phyloP scores from a whole-genome alignment of 64 coral and sea anemone species.

The Acropora tenuis region DNA sequence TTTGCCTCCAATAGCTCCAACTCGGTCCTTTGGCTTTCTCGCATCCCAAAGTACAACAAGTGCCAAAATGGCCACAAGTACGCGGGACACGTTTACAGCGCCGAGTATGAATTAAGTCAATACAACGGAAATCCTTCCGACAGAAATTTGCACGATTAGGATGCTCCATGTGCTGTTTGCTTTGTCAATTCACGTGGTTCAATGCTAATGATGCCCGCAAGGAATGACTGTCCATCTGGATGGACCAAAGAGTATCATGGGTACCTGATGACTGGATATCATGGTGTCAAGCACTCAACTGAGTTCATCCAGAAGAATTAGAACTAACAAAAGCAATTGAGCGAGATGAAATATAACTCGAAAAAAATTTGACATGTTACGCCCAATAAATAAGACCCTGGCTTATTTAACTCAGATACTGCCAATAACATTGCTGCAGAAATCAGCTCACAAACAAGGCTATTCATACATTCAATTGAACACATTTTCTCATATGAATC shows the following conservation, averaged over 20 bases:
- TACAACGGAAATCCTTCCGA: not conserved
- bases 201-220: conserved; percentile 50
- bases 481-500: too few relatives aligned
- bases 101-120: conserved; percentile 16
- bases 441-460: too few relatives aligned
- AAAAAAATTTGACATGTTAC: too few relatives aligned
- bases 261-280: conserved; percentile 17
- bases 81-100: not conserved
- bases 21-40: too few relatives aligned
- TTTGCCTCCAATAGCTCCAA: too few relatives aligned
- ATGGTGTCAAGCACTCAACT: not conserved
- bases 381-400: too few relatives aligned
- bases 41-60: conserved; percentile 31
- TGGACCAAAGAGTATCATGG: not conserved
- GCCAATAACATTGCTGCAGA: too few relatives aligned
- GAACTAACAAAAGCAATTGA: too few relatives aligned
- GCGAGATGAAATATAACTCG: too few relatives aligned
- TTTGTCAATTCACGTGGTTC: conserved; percentile 37
- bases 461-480: too few relatives aligned
- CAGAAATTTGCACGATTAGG: conserved; percentile 21
- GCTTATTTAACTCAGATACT: too few relatives aligned
- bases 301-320: conserved; percentile 8
- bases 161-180: conserved; percentile 5
- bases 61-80: not conserved
- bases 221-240: conserved; percentile 58